A percentile compares a stretch with the other conserved stretches of the same genome.
Evolutionary conservation across 2,797 vertebrate species (phyloP).

Genomic region (Pipistrellus pygmaeus): DNA sequence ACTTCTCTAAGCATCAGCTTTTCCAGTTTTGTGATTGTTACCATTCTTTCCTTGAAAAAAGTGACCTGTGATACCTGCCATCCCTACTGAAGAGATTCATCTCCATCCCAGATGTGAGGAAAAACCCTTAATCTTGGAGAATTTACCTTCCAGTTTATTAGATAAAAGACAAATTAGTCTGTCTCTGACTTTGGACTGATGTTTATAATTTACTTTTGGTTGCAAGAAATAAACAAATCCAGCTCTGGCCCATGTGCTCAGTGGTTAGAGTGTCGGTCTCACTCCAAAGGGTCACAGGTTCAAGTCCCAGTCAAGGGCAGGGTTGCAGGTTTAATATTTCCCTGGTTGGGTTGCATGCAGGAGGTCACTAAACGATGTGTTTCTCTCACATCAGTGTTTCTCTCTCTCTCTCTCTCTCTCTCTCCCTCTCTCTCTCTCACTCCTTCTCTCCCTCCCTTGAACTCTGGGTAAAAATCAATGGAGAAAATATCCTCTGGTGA

Average conservation of each 20-base stretch:
- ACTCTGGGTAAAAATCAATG: no score
- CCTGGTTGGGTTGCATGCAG: no score
- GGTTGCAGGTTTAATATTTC: no score
- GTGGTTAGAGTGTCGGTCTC: no score
- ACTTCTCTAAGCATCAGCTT: background rate
- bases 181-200: background rate
- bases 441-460: no score
- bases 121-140: background rate
- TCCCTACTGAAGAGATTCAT: background rate
- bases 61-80: background rate
- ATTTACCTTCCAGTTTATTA: background rate
- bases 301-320: no score
- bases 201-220: background rate
- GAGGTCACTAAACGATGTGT: no score
- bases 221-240: background rate
- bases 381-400: no score
- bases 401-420: no score
- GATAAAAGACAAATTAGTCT: background rate
- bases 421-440: rapidly evolving
- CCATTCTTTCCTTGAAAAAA: background rate
- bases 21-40: background rate
- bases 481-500: no score
- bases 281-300: no score
- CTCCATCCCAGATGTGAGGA: background rate
- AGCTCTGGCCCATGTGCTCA: background rate